Conservation (phyloP, 2,113 vertebrate genomes). For the Labrus mixtus region DNA sequence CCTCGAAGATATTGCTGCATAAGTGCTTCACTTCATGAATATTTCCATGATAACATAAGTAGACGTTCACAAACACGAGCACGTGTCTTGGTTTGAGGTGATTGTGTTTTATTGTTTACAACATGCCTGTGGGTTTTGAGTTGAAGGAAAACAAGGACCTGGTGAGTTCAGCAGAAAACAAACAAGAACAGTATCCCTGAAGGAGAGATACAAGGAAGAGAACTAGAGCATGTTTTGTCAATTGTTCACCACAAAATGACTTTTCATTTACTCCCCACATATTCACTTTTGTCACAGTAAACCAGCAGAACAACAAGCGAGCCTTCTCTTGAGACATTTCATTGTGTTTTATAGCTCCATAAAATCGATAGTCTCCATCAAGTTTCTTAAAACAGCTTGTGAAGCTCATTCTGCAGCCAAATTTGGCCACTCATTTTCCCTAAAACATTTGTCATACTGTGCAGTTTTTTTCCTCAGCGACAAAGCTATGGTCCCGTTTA, state of each 20-base stretch:
- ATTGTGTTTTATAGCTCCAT: not conserved
- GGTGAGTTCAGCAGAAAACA: not conserved
- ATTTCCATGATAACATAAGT: not conserved
- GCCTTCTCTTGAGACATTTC: constrained; percentile 13
- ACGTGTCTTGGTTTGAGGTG: constrained; percentile 36
- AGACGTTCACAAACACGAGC: constrained; percentile 20
- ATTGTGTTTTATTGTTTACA: constrained; percentile 35
- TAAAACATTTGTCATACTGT: constrained; percentile 16
- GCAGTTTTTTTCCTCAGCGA: not conserved
- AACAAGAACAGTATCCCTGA: constrained; percentile 11
- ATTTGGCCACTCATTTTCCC: not conserved
- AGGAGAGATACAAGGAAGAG: constrained; percentile 2
- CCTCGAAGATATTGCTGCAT: not conserved
- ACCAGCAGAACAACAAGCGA: constrained; percentile 17
- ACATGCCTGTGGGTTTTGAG: constrained; percentile 46
- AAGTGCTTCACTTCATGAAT: not conserved
- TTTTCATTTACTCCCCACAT: constrained; percentile 27
- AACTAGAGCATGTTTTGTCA: not conserved
- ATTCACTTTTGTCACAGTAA: constrained; percentile 17
- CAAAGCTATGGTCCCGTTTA: not conserved
- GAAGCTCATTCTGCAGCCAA: constrained; percentile 9
- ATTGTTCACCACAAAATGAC: constrained; percentile 37
- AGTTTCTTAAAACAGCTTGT: not conserved
- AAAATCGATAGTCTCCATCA: constrained; percentile 12
- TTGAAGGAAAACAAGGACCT: not conserved